These are phyloP conservation scores for Hypothenemus hampei DNA, from an alignment of 1,140 invertebrate species.

Conservation along the genomic window DNA sequence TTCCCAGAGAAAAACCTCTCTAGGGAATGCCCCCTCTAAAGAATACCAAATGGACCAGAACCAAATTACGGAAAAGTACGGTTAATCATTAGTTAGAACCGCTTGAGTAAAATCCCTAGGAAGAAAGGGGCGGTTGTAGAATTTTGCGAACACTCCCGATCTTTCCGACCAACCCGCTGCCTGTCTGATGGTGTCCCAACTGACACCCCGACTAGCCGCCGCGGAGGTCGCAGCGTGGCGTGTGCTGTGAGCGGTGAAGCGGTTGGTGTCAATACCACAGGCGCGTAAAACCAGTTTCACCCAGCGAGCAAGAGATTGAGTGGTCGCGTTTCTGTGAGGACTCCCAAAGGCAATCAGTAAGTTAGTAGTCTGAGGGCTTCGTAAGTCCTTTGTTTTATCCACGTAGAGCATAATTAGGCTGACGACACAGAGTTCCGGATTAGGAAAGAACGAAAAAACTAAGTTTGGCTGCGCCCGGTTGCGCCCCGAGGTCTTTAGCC, in stretches of 20 bases:
- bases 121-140: constrained; percentile 8
- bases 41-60: too few species aligned
- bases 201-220: not conserved
- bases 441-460: constrained; percentile 6
- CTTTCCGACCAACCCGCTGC: constrained; percentile 9
- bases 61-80: too few species aligned
- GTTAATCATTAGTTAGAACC: not conserved
- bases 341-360: constrained; percentile 2
- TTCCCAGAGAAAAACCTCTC: too few species aligned
- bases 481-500: constrained; percentile 8
- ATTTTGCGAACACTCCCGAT: constrained; percentile 5
- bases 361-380: not conserved
- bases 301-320: constrained; percentile 4
- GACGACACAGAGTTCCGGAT: constrained; percentile 3
- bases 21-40: too few species aligned
- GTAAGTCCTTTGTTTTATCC: not conserved
- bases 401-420: not conserved
- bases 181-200: not conserved
- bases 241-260: constrained; percentile 24
- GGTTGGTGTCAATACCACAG: not conserved
- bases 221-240: constrained; percentile 22
- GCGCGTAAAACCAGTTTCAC: too few species aligned
- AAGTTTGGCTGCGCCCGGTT: not conserved
- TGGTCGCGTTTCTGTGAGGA: not conserved
- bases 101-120: not conserved